These are phyloP conservation scores for Drosophila ochracea DNA, from an alignment of 2,888 invertebrate genomes.

Conservation along the genomic window DNA sequence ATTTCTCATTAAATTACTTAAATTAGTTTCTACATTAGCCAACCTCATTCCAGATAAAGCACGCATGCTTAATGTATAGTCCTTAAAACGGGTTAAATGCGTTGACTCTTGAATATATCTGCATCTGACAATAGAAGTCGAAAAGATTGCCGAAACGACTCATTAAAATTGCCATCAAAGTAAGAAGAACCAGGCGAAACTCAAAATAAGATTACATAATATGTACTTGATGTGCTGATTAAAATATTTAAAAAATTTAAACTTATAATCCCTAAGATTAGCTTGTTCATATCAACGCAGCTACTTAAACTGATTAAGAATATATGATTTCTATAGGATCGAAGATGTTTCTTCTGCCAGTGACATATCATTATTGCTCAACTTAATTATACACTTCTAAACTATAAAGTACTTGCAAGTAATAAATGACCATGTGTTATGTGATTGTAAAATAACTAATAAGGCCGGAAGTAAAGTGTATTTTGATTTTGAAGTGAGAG, in stretches of 20 bases:
- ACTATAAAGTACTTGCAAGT: neutral
- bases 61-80: too few species aligned
- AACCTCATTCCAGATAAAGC: neutral
- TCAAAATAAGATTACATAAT: neutral
- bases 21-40: constrained; percentile 2
- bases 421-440: neutral
- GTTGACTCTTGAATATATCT: neutral
- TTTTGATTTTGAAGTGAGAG: neutral
- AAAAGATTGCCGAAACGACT: neutral
- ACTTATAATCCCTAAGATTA: too few species aligned
- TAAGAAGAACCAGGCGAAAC: too few species aligned
- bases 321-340: neutral
- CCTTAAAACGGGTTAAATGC: neutral
- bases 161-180: neutral
- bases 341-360: neutral
- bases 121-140: neutral
- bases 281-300: too few species aligned
- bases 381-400: neutral
- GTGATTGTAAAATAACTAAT: neutral
- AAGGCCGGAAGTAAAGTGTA: neutral
- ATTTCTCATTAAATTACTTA: constrained; percentile 15
- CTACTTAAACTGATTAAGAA: neutral
- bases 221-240: neutral
- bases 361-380: neutral
- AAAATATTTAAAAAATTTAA: neutral